phyloP scores from a whole-genome alignment of 2,888 invertebrate species.

The Cinara cedri region DNA sequence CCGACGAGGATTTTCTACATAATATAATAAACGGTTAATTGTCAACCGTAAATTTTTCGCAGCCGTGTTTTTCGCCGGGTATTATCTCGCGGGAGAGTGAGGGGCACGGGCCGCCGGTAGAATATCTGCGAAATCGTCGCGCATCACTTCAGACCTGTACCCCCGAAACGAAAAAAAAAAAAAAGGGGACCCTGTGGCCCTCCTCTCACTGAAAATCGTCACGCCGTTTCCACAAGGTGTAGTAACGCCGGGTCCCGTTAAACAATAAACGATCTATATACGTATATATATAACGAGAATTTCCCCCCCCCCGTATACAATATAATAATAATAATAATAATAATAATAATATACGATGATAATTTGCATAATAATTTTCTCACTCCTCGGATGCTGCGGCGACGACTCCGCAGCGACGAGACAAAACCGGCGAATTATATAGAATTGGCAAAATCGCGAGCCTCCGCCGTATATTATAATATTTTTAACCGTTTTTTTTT shows the following conservation, averaged over 20 bases:
- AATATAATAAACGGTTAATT: conserved; percentile 54
- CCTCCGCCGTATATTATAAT: not conserved
- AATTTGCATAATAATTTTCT: conserved; percentile 56
- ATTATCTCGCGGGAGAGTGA: not conserved
- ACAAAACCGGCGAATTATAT: not conserved
- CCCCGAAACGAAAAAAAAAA: not conserved
- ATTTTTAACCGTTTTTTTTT: conserved; percentile 46
- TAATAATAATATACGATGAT: no score
- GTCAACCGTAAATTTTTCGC: conserved; percentile 56
- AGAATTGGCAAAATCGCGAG: conserved; percentile 35
- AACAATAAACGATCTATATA: conserved; percentile 48
- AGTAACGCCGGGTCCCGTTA: conserved; percentile 28
- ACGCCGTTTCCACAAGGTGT: not conserved
- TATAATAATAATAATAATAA: no score
- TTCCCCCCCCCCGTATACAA: not conserved
- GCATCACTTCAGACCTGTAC: conserved; percentile 53
- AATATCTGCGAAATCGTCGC: conserved; percentile 53
- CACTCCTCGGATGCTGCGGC: conserved; percentile 18
- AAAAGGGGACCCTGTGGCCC: conserved; percentile 25
- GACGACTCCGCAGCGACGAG: no score
- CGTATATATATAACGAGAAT: no score
- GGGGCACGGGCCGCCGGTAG: not conserved
- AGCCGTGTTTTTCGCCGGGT: conserved; percentile 1
- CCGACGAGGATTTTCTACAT: not conserved
- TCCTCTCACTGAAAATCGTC: conserved; percentile 40